Conservation (phyloP, 2,888 invertebrate genomes). For the Perdita meconis region DNA sequence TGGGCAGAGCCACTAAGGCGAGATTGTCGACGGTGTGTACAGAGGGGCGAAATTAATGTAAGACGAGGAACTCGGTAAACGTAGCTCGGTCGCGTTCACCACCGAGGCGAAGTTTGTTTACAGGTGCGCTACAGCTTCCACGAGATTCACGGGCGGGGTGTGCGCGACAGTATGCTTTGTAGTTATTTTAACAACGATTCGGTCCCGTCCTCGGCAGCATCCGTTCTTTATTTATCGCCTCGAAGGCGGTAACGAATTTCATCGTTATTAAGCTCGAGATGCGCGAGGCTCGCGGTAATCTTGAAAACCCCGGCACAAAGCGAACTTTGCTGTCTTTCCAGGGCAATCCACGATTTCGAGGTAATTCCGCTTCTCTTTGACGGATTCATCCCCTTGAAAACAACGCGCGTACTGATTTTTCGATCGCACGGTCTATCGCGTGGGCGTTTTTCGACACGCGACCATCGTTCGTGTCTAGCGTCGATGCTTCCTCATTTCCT, state of each 20-base stretch:
- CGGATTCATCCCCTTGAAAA: neutral
- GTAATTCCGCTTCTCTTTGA: neutral
- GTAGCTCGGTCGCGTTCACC: neutral
- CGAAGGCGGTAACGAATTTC: constrained; percentile 5
- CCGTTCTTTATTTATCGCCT: constrained; percentile 16
- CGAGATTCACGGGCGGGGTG: neutral
- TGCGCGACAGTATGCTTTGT: neutral
- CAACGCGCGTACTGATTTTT: neutral
- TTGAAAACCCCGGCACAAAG: neutral
- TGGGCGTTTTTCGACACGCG: constrained; percentile 10
- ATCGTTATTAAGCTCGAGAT: constrained; percentile 38
- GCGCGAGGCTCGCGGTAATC: constrained; percentile 5
- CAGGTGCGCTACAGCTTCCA: constrained; percentile 3
- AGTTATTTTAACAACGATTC: constrained; percentile 45
- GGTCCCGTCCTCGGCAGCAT: neutral
- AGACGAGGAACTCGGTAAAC: constrained; percentile 30
- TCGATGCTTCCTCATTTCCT: constrained; percentile 49
- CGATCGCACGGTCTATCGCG: constrained; percentile 3
- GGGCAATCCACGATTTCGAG: neutral
- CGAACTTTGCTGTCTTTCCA: neutral
- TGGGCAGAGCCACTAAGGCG: neutral
- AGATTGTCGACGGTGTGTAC: constrained; percentile 1
- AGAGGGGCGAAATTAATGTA: constrained; percentile 33
- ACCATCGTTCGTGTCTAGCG: constrained; percentile 1
- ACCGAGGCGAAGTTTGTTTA: constrained; percentile 27